Conservation (phyloP, 2,113 vertebrate species). For the Panthera uncia region DNA sequence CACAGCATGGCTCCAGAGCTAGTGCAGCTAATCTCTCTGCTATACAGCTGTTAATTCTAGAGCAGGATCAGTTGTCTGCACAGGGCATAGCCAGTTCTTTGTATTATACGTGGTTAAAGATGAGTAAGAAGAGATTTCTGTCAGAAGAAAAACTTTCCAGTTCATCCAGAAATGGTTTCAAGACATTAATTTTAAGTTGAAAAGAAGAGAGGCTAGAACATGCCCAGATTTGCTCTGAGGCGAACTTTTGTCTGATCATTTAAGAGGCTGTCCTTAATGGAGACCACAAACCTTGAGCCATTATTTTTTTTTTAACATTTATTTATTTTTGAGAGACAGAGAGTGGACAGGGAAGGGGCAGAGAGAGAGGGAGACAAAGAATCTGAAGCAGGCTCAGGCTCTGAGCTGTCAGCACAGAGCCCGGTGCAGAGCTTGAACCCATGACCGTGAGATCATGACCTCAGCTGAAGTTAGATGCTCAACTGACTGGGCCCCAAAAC, state of each 20-base stretch:
- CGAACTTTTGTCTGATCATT: neutral
- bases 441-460: too few relatives aligned
- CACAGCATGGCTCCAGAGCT: neutral
- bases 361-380: too few relatives aligned
- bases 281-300: neutral
- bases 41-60: neutral
- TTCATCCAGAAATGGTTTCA: conserved; percentile 47
- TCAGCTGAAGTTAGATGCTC: too few relatives aligned
- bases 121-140: neutral
- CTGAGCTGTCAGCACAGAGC: too few relatives aligned
- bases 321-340: too few relatives aligned
- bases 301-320: neutral
- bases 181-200: neutral
- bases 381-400: too few relatives aligned
- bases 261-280: neutral
- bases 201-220: neutral
- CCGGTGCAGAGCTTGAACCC: too few relatives aligned
- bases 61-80: neutral
- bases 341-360: too few relatives aligned
- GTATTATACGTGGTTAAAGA: neutral
- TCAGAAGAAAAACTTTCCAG: neutral
- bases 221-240: neutral
- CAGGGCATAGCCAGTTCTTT: neutral
- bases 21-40: neutral
- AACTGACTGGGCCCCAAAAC: neutral